These are phyloP conservation scores for Datnioides undecimradiatus DNA, from an alignment of 2,113 vertebrate genomes.

Conservation along the genomic window DNA sequence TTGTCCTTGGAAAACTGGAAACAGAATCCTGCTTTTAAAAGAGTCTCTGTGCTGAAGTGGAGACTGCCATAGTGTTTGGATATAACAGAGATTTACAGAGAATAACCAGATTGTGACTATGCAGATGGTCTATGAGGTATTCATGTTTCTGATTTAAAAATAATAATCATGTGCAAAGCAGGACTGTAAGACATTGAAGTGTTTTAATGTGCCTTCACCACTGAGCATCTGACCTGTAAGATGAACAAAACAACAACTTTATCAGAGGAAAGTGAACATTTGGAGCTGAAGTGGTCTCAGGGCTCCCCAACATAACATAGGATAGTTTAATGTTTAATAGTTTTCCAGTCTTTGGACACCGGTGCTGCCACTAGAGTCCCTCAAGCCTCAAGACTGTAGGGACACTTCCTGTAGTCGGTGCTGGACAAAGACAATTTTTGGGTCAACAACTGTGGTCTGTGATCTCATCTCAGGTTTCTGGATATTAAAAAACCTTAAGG, in stretches of 20 bases:
- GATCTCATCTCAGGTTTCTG: neutral
- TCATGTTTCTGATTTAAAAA: conserved; percentile 9
- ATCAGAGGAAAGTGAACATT: neutral
- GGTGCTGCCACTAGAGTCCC: too few species aligned
- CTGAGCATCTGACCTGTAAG: neutral
- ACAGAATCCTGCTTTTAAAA: conserved; percentile 49
- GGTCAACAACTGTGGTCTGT: neutral
- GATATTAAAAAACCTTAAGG: neutral
- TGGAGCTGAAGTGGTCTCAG: neutral
- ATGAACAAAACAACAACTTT: neutral
- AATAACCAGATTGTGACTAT: neutral
- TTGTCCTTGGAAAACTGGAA: conserved; percentile 49
- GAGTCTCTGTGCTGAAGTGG: conserved; percentile 37
- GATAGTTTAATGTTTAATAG: neutral
- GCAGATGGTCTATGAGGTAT: neutral
- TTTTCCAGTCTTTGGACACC: neutral
- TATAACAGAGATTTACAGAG: conserved; percentile 20
- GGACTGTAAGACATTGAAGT: neutral
- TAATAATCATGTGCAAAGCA: neutral
- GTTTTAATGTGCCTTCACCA: neutral
- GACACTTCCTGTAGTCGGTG: neutral
- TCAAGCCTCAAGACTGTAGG: neutral
- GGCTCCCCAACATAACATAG: too few species aligned
- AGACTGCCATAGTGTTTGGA: neutral
- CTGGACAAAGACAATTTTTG: neutral